Conservation (phyloP, 2,888 invertebrate species). For the Drosophila nr. medialis region DNA sequence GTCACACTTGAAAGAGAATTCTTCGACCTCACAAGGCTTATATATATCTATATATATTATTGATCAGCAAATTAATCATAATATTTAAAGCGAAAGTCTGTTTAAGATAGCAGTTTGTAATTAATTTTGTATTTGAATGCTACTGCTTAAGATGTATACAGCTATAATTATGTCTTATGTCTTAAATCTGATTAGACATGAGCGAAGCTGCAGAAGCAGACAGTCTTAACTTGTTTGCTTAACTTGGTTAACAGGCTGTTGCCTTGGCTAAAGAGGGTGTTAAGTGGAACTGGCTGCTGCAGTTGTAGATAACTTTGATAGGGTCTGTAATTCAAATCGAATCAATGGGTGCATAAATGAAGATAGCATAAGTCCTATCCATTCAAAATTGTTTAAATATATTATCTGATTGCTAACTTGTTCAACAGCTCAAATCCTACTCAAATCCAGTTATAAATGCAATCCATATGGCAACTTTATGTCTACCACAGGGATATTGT, state of each 20-base stretch:
- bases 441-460: neutral
- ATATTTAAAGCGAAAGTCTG: neutral
- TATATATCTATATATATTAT: neutral
- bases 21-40: no score
- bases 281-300: no score
- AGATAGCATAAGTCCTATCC: neutral
- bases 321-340: neutral
- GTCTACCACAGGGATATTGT: no score
- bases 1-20: neutral
- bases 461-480: neutral
- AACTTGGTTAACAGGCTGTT: neutral
- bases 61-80: neutral
- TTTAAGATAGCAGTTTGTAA: neutral
- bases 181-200: neutral
- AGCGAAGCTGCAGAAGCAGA: neutral
- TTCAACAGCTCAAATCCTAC: neutral
- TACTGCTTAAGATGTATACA: neutral
- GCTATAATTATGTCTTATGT: neutral
- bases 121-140: neutral
- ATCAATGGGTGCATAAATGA: neutral
- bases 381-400: neutral
- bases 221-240: neutral
- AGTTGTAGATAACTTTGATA: neutral
- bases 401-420: neutral
- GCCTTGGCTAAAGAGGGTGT: no score